Evolutionary conservation across 2,888 invertebrate species (phyloP), one percentile per base, ranked within the genome.

Genomic region (Hybos culiciformis): DNA sequence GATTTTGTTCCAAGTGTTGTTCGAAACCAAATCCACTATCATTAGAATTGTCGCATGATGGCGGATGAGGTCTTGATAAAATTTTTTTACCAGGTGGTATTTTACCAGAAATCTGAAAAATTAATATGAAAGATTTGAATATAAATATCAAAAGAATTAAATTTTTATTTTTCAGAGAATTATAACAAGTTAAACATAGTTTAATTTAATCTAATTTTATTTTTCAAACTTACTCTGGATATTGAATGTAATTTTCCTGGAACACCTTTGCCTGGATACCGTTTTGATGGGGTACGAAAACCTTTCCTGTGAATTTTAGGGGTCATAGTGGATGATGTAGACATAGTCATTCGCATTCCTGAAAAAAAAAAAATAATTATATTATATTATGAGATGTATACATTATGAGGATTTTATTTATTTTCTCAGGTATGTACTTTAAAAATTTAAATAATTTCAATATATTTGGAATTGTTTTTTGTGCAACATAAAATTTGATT

Each of bases 11-110:
- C 51, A 73, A 70, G 54, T 79, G 77, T 54, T 81, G 80, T 62
- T 88, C 88, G 51, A 83, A 83, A 45, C 87, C 88, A 53, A 88
- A 74, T 23, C 88, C 88, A 52, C 88, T 88, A 67, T 90, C 90
- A 70, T 86, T 87, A 49, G 87, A 88, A 67, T 84, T 87, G 63
- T 88, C 87, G 62, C 85, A 84, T 48, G 77, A 76, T 60, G 73
- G 72, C 32, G 72, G 63, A 54, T 63, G 62, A 42, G 63, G 64
- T 46, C 64, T 55, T 41, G 59, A 59, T 46, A 59, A 58, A 49
- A 66, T 60, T 50, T 65, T 57, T 50, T 66, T 66, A 3, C 66
- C 66, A 1, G 65, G 59, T 41, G 58, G 60, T 32, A 65, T 50
- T 49, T 66, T 66, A 2, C 65, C 66, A 9, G 64, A 58, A 48